Conservation (phyloP, 2,797 vertebrate species). For the Loriculus beryllinus region DNA sequence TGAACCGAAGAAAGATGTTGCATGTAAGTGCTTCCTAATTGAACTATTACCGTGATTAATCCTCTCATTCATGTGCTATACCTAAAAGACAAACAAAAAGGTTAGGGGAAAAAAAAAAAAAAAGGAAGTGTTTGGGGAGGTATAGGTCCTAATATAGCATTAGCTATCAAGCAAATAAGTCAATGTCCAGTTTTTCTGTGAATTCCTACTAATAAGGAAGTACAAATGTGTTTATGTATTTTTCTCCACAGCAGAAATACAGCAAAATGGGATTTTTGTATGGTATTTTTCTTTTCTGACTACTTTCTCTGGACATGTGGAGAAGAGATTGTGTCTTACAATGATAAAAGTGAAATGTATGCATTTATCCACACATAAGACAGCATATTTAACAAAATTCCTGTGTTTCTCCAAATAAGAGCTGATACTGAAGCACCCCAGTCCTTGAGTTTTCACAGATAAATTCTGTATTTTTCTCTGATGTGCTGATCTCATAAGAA, state of each 20-base stretch:
- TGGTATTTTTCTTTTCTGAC: not conserved
- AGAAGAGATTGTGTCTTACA: not conserved
- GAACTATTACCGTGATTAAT: not conserved
- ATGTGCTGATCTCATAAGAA: not conserved
- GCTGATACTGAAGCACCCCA: not conserved
- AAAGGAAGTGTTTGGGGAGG: not conserved
- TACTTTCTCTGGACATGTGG: not conserved
- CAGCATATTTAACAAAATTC: not conserved
- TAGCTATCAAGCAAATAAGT: not conserved
- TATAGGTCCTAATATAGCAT: not conserved
- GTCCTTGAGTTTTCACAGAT: not conserved
- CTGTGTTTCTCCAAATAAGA: not conserved
- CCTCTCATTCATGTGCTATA: rapidly evolving
- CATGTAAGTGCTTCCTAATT: constrained; percentile 75
- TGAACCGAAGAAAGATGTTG: constrained; percentile 74
- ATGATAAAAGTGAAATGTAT: not conserved
- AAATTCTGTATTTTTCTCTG: not conserved
- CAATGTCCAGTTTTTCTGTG: not conserved
- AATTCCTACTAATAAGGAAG: not conserved
- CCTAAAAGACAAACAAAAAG: not conserved
- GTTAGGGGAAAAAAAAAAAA: not conserved
- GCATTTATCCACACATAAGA: not conserved
- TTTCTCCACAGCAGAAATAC: not conserved
- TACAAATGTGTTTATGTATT: not conserved
- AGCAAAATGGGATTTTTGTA: not conserved